A percentile compares a stretch with the other conserved stretches of the same genome.
These are phyloP conservation scores for Boleophthalmus pectinirostris DNA, from an alignment of 2,113 vertebrate species.

Conservation along the genomic window DNA sequence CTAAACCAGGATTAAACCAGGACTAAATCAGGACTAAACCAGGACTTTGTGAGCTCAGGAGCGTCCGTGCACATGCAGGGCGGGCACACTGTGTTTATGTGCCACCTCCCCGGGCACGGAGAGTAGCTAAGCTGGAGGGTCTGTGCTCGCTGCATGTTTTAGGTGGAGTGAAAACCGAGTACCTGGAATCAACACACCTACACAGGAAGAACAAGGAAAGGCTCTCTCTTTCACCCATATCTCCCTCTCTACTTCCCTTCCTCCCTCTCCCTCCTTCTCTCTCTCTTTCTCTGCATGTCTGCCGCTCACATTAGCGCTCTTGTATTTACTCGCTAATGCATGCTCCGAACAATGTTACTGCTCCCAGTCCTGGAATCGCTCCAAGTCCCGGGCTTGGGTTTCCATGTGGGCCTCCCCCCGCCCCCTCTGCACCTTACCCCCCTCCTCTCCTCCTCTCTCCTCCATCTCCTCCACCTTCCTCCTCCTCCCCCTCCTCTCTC, in stretches of 20 bases:
- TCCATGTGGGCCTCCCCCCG: constrained; percentile 39
- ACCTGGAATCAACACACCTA: no score
- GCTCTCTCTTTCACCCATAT: neutral
- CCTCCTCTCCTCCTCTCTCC: constrained; percentile 17
- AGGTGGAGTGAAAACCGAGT: no score
- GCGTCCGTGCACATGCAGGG: no score
- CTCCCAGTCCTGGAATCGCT: constrained; percentile 72
- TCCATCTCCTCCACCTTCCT: constrained; percentile 26
- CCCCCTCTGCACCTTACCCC: neutral
- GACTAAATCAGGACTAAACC: neutral
- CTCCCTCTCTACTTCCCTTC: neutral
- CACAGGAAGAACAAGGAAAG: neutral
- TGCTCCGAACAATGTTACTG: constrained; percentile 70
- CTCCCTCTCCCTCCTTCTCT: neutral
- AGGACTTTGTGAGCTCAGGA: no score
- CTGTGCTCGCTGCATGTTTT: no score
- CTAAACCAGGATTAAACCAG: no score
- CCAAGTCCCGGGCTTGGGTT: constrained; percentile 74
- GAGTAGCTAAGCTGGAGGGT: no score
- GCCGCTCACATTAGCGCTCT: constrained; percentile 16
- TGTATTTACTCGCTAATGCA: constrained; percentile 43
- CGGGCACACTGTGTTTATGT: no score
- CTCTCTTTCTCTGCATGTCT: constrained; percentile 14
- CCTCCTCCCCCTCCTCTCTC: constrained; percentile 27
- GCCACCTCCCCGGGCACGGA: no score